Conservation (phyloP, 2,797 vertebrate genomes). For the Enteromius treurensis region DNA sequence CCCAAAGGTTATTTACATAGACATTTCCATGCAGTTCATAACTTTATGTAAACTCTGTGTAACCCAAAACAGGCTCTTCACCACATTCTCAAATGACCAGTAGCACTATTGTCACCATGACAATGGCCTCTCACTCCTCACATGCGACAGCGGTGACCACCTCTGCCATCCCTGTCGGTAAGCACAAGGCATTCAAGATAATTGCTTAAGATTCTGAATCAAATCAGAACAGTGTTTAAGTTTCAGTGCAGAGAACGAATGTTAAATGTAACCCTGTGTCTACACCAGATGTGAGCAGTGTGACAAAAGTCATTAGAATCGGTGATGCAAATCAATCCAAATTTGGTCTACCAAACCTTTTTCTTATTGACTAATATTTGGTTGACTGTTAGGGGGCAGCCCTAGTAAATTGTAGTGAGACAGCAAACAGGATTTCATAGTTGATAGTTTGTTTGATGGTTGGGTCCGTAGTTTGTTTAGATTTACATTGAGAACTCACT, state of each 20-base stretch:
- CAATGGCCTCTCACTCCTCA: constrained; percentile 96
- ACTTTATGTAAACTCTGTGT: not conserved
- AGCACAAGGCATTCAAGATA: constrained; percentile 64
- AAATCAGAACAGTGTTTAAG: not conserved
- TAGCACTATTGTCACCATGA: constrained; percentile 95
- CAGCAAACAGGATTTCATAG: not conserved
- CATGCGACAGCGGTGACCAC: constrained; percentile 95
- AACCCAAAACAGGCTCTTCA: constrained; percentile 81
- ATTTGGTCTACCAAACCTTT: not conserved
- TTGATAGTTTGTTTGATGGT: not conserved
- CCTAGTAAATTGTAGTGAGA: not conserved
- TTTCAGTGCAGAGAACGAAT: not conserved
- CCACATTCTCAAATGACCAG: constrained; percentile 92
- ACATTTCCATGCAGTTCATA: not conserved
- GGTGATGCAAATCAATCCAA: not conserved
- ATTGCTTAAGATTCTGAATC: not conserved
- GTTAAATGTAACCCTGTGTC: not conserved
- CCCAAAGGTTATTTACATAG: not conserved
- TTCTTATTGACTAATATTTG: not conserved
- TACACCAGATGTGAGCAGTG: not conserved
- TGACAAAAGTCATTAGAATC: not conserved
- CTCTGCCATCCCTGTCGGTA: constrained; percentile 96
- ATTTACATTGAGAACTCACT: not conserved
- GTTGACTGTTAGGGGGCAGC: not conserved
- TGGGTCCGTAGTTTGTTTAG: not conserved